Evolutionary conservation across 2,888 invertebrate species (phyloP), one percentile per base, ranked within the genome.

Genomic region (Sphecodes monilicornis): DNA sequence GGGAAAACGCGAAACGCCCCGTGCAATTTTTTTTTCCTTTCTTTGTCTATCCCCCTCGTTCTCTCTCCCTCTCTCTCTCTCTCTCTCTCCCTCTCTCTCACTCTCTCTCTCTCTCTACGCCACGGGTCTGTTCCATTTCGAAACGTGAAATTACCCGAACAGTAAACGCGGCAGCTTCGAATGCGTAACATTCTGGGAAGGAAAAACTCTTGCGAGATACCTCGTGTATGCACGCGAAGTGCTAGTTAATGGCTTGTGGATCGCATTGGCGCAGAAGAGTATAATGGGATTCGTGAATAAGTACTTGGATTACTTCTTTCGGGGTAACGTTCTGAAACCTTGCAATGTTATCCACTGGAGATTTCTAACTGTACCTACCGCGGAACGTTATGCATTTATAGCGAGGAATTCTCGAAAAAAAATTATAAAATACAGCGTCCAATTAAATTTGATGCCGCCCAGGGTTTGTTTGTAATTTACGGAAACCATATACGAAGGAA

Each of bases 141-240:
- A 70, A 36, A 26, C 60, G 81, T 18, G 64, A 64, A 75, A 70
- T 82, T 69, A 57, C 39, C 57, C 81, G 66, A 13, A 68, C 43
- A 50, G 43, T 32, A 72, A 71, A 57, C 32, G 22, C n/a, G 71
- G 22, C 22, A 50, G 36, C 29, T 71, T 64, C 41, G 64, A 50
- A 66, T 32, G 39, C 29, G 39, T 18, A 64, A 71, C 71, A 50
- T 50, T 8, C 41, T 13, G 41, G 26, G 36, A 54, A 54, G 80
- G 39, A 68, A 72, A 79, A 72, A 39, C 64, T 41, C 50, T 64
- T 46, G 60, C 46, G 22, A 57, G 43, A 73, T 41, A 29, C 46
- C 39, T 39, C 22, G 46, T 11, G 64, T 36, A 36, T 73, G 66
- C 72, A 66, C 29, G 54, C 29, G 36, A 22, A 57, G 69, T 32